Conservation (phyloP, 2,113 vertebrate genomes). For the Murina feae region DNA sequence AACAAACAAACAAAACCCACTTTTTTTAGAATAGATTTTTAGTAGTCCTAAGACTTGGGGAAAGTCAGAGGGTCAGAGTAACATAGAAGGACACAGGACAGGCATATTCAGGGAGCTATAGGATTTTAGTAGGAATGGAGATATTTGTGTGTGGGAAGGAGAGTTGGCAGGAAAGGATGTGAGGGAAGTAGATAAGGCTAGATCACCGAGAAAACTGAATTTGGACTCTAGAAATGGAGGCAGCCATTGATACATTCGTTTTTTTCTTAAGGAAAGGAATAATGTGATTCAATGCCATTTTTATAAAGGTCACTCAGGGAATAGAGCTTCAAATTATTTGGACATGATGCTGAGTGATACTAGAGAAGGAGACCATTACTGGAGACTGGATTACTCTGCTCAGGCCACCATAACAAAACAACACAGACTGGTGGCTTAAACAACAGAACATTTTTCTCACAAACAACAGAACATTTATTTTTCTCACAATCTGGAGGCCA, state of each 20-base stretch:
- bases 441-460: not conserved
- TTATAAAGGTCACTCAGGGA: not conserved
- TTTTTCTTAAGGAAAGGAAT: not conserved
- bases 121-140: not conserved
- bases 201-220: not conserved
- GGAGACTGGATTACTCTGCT: not conserved
- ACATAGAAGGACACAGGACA: not conserved
- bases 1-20: too few species aligned
- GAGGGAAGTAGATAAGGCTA: not conserved
- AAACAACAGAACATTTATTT: not conserved
- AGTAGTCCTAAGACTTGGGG: too few species aligned
- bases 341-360: not conserved
- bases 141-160: not conserved
- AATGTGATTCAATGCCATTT: not conserved
- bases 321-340: not conserved
- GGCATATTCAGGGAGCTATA: fast-evolving
- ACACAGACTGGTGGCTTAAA: not conserved
- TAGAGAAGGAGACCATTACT: not conserved
- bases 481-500: not conserved
- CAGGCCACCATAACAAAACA: not conserved
- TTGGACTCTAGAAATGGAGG: not conserved
- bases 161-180: not conserved
- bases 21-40: not conserved
- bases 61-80: too few species aligned
- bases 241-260: not conserved